Evolutionary conservation across 2,797 vertebrate species (phyloP), one percentile per base, ranked within the genome.

Genomic region (Notoglanidium macrostoma): DNA sequence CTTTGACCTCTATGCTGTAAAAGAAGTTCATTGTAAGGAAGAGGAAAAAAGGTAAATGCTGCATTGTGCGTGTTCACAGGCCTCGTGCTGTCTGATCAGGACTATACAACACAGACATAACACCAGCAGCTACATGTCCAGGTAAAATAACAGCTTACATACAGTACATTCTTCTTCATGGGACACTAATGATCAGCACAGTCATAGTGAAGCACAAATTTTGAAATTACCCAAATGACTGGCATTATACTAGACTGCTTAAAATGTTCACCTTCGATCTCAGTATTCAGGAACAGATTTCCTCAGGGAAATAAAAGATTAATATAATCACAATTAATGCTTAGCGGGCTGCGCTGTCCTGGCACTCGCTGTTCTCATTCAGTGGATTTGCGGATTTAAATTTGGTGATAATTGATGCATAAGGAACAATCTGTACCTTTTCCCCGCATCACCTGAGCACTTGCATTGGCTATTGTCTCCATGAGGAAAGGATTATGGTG

Each of bases 321-420:
- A 14, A 49, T 40, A n/a, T 59, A 19, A 59, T 63, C 11, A 40
- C 51, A n/a, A 73, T 84, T 19, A 17, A 40, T 17, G 54, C 17
- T 73, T 40, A 32, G 55, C 10, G 3, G 44, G 10, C 2, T 65
- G 2, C 65, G 46, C 49, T 54, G 65, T 70, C 21, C 26, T 46
- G 82, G 23, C 40, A n/a, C 83, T 32, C 15, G 0, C 72, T 85
- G 32, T 5, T n/a, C 35, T 26, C 61, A 55, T 78, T 35, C 19
- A 67, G 59, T 32, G 80, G 5, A 32, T 68, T 68, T 83, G 63
- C 57, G 76, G 59, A 65, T 85, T 65, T 65, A n/a, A 85, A 51
- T 77, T n/a, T 21, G 46, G 46, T 86, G n/a, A 85, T 85, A 67
- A 78, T 78, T 85, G 76, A 85, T 85, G 57, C 26, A 85, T 44